Evolutionary conservation across 2,888 invertebrate species (phyloP).

Genomic region (Meliscaeva auricollis): DNA sequence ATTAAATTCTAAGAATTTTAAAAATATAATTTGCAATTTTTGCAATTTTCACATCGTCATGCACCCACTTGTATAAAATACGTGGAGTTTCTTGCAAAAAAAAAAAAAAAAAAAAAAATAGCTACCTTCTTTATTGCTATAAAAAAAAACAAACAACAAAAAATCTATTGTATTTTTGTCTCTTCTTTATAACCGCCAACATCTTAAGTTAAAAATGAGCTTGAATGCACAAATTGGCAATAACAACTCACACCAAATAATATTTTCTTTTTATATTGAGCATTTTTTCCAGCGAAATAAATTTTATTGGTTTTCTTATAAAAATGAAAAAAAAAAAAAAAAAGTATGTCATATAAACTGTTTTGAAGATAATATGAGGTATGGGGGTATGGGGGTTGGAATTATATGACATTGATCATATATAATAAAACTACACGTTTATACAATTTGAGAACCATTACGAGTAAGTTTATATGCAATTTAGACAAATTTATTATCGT

Average conservation of each 20-base stretch:
- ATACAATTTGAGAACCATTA: neutral
- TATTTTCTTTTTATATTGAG: neutral
- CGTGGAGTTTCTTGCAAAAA: no score
- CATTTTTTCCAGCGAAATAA: neutral
- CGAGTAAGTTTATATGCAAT: neutral
- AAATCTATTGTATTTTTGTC: no score
- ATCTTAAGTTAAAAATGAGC: neutral
- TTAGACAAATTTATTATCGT: conserved; percentile 1
- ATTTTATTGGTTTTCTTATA: neutral
- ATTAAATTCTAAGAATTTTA: no score
- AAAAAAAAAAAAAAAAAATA: no score
- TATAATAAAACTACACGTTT: neutral
- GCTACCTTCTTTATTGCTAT: no score
- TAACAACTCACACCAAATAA: neutral
- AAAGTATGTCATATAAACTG: neutral
- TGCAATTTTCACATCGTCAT: no score
- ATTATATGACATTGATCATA: neutral
- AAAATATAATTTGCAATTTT: no score
- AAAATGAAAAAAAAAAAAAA: neutral
- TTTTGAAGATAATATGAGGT: neutral
- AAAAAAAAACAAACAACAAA: no score
- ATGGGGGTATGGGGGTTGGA: no score
- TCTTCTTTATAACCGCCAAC: no score
- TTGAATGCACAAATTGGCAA: neutral
- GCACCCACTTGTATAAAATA: no score